Evolutionary conservation across 2,113 vertebrate species (phyloP).

Genomic region (Pelodiscus sinensis): DNA sequence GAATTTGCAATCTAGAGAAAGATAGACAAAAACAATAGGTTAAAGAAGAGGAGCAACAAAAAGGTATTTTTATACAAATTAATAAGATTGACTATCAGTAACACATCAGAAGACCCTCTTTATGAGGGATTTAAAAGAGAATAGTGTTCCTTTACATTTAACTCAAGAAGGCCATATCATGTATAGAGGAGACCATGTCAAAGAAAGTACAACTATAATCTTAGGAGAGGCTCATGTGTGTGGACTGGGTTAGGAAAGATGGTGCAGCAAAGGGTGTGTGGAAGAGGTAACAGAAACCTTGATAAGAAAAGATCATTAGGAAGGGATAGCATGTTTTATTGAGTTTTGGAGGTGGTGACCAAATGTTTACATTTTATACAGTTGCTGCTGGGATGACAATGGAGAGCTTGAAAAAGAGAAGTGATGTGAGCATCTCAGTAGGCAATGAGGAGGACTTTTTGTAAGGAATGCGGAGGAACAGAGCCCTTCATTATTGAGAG

Average conservation of each 20-base stretch:
- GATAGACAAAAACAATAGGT: no score
- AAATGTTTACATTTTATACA: neutral
- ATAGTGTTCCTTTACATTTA: neutral
- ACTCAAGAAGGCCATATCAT: neutral
- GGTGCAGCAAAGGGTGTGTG: no score
- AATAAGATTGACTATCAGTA: neutral
- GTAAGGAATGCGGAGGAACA: neutral
- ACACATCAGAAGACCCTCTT: neutral
- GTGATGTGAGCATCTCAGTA: neutral
- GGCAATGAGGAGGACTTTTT: neutral
- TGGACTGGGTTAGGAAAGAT: neutral
- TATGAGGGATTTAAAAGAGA: neutral
- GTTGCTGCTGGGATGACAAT: neutral
- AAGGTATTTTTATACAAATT: no score
- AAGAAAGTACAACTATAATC: neutral
- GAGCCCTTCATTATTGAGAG: neutral
- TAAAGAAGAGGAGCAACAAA: no score
- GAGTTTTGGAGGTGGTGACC: neutral
- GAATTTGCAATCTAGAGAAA: no score
- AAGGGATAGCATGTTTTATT: neutral
- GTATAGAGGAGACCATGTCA: neutral
- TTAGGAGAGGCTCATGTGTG: neutral
- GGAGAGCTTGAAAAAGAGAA: neutral
- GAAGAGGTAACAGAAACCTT: neutral
- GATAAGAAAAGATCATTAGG: neutral